phyloP scores from a whole-genome alignment of 2,113 vertebrate genomes.

The Rhadina sibilatrix region DNA sequence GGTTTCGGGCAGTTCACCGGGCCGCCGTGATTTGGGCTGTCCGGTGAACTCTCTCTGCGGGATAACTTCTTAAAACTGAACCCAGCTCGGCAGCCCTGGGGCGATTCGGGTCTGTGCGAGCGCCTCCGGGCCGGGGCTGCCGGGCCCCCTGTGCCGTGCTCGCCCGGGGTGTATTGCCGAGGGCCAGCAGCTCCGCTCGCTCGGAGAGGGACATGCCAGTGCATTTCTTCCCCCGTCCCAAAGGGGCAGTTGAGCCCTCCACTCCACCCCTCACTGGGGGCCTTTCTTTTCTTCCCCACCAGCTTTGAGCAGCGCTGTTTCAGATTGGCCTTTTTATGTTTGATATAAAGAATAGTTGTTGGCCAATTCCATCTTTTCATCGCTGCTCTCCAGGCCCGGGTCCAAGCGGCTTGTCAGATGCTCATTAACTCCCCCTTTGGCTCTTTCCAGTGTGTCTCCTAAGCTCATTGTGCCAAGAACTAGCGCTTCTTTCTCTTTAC shows the following conservation, averaged over 20 bases:
- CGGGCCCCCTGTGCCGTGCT: background rate
- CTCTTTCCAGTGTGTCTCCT: conserved; percentile 88
- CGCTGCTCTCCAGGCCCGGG: conserved; percentile 85
- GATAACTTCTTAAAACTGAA: background rate
- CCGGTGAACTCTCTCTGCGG: background rate
- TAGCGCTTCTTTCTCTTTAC: conserved; percentile 85
- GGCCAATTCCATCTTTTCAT: conserved; percentile 85
- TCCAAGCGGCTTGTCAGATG: conserved; percentile 89
- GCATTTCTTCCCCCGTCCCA: background rate
- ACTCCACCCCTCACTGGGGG: conserved; percentile 66
- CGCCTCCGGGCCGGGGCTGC: background rate
- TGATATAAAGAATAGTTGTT: conserved; percentile 87
- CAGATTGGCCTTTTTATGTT: conserved; percentile 88
- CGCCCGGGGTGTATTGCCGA: background rate
- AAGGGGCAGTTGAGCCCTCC: conserved; percentile 55
- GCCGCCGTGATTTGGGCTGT: background rate
- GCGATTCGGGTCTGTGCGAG: background rate
- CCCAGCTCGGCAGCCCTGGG: background rate
- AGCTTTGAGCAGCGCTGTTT: conserved; percentile 84
- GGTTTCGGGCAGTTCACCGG: background rate
- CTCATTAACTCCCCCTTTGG: conserved; percentile 97
- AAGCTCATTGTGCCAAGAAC: conserved; percentile 92
- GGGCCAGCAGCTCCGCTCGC: background rate
- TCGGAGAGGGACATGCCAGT: background rate
- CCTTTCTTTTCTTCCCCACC: conserved; percentile 78